A percentile compares a stretch with the other conserved stretches of the same genome.
Evolutionary conservation across 2,888 invertebrate species (phyloP).

Genomic region (Aphodius granarius): DNA sequence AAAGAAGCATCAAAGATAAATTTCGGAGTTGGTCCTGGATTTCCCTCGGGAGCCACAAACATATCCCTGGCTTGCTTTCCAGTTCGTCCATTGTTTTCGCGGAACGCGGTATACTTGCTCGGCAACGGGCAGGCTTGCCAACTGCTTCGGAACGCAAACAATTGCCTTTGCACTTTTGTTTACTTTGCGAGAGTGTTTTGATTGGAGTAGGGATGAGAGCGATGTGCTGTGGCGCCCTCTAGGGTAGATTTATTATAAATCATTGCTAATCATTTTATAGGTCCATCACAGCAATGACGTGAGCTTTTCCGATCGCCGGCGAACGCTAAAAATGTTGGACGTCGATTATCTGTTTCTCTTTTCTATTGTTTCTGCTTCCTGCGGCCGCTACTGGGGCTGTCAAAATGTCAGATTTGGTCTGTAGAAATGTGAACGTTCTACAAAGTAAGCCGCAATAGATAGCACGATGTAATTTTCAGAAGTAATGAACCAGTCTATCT

Average conservation of each 20-base stretch:
- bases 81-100: slow-evolving; percentile 24
- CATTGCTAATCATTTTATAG: slow-evolving; percentile 21
- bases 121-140: slow-evolving; percentile 6
- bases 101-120: slow-evolving; percentile 3
- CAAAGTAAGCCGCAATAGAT: too few species aligned
- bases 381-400: too few species aligned
- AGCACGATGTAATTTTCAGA: too few species aligned
- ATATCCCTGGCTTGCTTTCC: slow-evolving; percentile 27
- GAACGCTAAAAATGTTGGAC: too few species aligned
- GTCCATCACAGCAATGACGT: slow-evolving; percentile 9
- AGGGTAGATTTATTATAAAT: slow-evolving; percentile 18
- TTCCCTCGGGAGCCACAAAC: slow-evolving; percentile 35
- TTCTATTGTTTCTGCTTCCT: too few species aligned
- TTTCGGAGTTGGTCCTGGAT: slow-evolving; percentile 28
- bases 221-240: not conserved
- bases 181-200: slow-evolving; percentile 25
- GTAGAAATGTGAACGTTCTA: too few species aligned
- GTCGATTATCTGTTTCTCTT: too few species aligned
- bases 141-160: slow-evolving; percentile 20
- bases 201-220: slow-evolving; percentile 16
- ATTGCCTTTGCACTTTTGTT: slow-evolving; percentile 18
- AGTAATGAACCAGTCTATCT: too few species aligned
- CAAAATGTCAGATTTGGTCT: too few species aligned
- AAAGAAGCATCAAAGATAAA: slow-evolving; percentile 22
- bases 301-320: too few species aligned